Evolutionary conservation across 2,797 vertebrate genomes (phyloP).

Genomic region (Okamejei kenojei): DNA sequence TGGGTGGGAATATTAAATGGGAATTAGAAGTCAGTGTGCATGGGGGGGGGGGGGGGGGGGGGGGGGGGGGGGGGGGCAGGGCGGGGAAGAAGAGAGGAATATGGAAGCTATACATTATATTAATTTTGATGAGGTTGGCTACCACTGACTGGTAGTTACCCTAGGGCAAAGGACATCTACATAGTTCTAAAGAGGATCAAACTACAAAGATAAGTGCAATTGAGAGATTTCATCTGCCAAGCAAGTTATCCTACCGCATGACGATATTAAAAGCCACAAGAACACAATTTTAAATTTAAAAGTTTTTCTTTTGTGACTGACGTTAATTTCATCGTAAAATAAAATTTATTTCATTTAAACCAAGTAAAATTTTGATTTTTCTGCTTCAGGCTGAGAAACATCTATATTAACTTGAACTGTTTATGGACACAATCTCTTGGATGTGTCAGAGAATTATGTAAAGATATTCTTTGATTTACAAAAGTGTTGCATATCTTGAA

Average conservation of each 20-base stretch:
- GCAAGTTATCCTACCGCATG: not conserved
- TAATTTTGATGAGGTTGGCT: not conserved
- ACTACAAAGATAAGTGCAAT: not conserved
- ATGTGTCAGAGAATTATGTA: not conserved
- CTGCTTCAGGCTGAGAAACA: not conserved
- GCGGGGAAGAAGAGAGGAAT: not conserved
- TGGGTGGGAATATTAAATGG: slow-evolving; percentile 6
- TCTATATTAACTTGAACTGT: not conserved
- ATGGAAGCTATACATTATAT: not conserved
- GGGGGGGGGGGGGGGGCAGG: no score
- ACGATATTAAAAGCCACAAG: not conserved
- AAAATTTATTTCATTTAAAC: not conserved
- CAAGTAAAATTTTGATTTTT: not conserved
- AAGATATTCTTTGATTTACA: no score
- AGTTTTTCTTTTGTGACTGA: not conserved
- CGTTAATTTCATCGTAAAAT: not conserved
- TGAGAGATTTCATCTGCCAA: not conserved
- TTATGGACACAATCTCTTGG: not conserved
- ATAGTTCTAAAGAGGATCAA: not conserved
- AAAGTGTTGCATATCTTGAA: no score
- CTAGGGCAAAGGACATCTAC: not conserved
- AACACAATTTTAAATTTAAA: not conserved
- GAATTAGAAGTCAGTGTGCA: not conserved
- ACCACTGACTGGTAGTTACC: not conserved
- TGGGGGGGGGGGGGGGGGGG: no score